Evolutionary conservation across 2,797 vertebrate species (phyloP), one percentile per base, ranked within the genome.

Genomic region (Hydrocynus forskahlii): DNA sequence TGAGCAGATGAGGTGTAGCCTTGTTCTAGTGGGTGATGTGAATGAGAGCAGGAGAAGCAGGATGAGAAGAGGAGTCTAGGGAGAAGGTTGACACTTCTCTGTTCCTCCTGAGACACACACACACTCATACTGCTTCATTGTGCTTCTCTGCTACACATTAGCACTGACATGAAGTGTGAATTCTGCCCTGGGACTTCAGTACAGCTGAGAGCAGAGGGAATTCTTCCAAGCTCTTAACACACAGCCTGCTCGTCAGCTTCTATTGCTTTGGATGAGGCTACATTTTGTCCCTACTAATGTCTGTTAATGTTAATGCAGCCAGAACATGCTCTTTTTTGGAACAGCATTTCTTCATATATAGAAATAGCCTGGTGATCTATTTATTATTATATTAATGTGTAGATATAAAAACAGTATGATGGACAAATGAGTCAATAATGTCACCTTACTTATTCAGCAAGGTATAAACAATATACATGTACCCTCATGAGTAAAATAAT

Each of bases 81-180:
- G 60, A 23, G 19, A 55, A 74, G 52, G 43, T 6, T 57, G 68
- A 80, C 25, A 50, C 63, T 78, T 66, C 69, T 74, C 76, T 45
- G 72, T 60, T 57, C 54, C 70, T 54, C 70, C 17, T 48, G 43
- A 78, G 48, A 78, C 2, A 57, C 12, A 40, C 17, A 79, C 19
- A 29, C 48, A 12, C 48, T 13, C 35, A 13, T 14, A 25, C 63
- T 7, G 63, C 16, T 10, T n/a, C 25, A 52, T 38, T 1, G 12
- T 48, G 79, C n/a, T 35, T 23, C 62, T 52, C 63, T 60, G 72
- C 25, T 38, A 68, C 71, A 75, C 64, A 50, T 57, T 14, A 73
- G 21, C 60, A 29, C 64, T 75, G 35, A 68, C 80, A 79, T 48
- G 1, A 57, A 79, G 67, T 74, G 54, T 35, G 71, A 69, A 63